Base-by-base conservation (phyloP, 2,888 invertebrate species). In the Cosmia pyralina region DNA sequence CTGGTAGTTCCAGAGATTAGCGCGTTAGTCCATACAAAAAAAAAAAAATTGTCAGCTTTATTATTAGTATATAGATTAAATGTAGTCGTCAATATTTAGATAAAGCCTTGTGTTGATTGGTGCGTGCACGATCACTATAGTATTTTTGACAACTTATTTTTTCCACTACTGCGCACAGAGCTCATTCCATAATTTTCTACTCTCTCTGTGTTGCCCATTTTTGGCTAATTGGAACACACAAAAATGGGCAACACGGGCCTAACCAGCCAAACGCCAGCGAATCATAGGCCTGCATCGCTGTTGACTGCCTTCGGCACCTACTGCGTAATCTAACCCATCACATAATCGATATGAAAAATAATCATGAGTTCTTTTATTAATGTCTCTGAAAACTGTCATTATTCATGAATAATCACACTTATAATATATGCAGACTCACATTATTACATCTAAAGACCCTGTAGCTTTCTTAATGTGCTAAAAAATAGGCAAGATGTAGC, bases 71-170 rank as follows among this genome's bases (percentile, higher is more conserved):
- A 38, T 38, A 38, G 2, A 38, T 70, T 65, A 46, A 13, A 6
- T 53, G 28, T 48, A 59, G 34, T 48, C 28, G 8, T 58, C 50
- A 7, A 69, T 46, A 38, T 38, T 38, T 38, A 38, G 0, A 44
- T 66, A 66, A 66, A 41, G 65, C 22, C 46, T 41, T n/a, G 48
- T 53, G 15, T 38, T 77, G 10, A 58, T 34, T 44, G 52, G 22
- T 8, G 10, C 17, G 5, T 17, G 5, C 7, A 7, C 10, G 17
- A 53, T 52, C 34, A 28, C 13, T 17, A 44, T 41, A 22, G 28
- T 46, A 0, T 1, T 62, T 60, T 62, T 6, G 6, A 6, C 4
- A 2, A 62, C 1, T 17, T 22, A 6, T 60, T 6, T 41, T 60
- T 41, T 41, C 17, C 2, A 22, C 57, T 19, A 19, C 11, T 11